Percentiles rank a stretch among this genome's conserved stretches.
Evolutionary conservation across 2,113 vertebrate species (phyloP).

Genomic region (Pollachius pollachius): DNA sequence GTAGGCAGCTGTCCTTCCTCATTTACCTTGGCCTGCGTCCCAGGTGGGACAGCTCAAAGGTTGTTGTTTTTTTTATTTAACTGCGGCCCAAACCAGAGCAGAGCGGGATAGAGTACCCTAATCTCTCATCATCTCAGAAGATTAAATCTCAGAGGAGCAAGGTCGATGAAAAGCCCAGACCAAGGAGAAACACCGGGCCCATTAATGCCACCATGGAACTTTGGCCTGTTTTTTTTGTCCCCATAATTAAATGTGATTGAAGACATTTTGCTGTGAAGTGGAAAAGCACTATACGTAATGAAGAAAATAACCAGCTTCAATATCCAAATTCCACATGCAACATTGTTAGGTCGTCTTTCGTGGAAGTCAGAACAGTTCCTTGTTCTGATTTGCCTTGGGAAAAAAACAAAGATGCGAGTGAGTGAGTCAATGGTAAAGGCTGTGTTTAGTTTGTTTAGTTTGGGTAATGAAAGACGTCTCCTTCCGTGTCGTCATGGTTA

Average conservation of each 20-base stretch:
- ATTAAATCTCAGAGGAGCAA: conserved; percentile 50
- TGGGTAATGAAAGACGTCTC: too few species aligned
- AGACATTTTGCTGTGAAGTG: conserved; percentile 21
- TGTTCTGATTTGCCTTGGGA: neutral
- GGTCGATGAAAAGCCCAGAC: conserved; percentile 33
- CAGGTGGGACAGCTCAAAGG: conserved; percentile 42
- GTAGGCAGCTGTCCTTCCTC: conserved; percentile 28
- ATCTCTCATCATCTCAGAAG: conserved; percentile 54
- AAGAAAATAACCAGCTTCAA: conserved; percentile 24
- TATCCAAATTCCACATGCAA: conserved; percentile 19
- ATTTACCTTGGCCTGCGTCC: conserved; percentile 45
- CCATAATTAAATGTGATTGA: conserved; percentile 40
- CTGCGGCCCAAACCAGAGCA: conserved; percentile 25
- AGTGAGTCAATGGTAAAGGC: too few species aligned
- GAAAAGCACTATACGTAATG: conserved; percentile 14
- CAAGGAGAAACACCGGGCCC: conserved; percentile 24
- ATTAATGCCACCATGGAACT: conserved; percentile 22
- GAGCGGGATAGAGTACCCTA: conserved; percentile 30
- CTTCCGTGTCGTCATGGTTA: too few species aligned
- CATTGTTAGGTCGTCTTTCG: conserved; percentile 13
- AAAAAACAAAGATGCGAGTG: neutral
- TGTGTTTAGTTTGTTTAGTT: too few species aligned
- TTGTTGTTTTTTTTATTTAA: conserved; percentile 47
- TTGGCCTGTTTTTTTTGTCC: conserved; percentile 21
- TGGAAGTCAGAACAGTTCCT: neutral